Evolutionary conservation across 2,797 vertebrate species (phyloP), one percentile per base, ranked within the genome.

Genomic region (Borostomias antarcticus): DNA sequence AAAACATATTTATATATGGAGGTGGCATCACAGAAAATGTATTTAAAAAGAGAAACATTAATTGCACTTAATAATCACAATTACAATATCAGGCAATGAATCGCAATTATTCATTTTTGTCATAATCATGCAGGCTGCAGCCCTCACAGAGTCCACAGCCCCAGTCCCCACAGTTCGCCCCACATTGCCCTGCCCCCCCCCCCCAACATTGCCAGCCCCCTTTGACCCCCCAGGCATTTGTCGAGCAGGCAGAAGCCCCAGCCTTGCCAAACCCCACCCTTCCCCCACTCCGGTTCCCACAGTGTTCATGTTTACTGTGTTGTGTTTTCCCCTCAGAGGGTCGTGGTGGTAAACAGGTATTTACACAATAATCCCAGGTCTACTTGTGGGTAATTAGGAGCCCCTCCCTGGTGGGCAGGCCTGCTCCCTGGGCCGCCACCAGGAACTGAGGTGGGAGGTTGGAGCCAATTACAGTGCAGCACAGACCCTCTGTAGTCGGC

Each of bases 321-420:
- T 74, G 61, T 86, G 81, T 88, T 89, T 87, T 85, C 77, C 78
- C 74, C 80, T 75, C 82, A 68, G 68, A 85, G 84, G 84, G 70
- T n/a, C 73, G 45, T 56, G 47, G 86, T 82, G 83, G 85, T 91
- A 89, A 90, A 89, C 89, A 89, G 86, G 88, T 91, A 93, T 92
- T 93, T 93, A 90, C 90, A 89, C 91, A 93, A 92, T 90, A 92
- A 92, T 93, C 92, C 91, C 90, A 81, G 70, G 76, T 82, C 85
- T 86, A 70, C 86, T 89, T 71, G 73, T 72, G 76, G 77, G 76
- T 91, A 89, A 92, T 92, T 93, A 93, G 82, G 74, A 72, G 9
- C 51, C 28, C 56, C 37, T 89, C 91, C 81, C 87, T 62, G 1
- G 88, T 64, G 84, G 56, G 52, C 52, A 43, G 25, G 54, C 40